These are phyloP conservation scores for Stenodema calcarata DNA, from an alignment of 2,888 invertebrate genomes.

Conservation along the genomic window DNA sequence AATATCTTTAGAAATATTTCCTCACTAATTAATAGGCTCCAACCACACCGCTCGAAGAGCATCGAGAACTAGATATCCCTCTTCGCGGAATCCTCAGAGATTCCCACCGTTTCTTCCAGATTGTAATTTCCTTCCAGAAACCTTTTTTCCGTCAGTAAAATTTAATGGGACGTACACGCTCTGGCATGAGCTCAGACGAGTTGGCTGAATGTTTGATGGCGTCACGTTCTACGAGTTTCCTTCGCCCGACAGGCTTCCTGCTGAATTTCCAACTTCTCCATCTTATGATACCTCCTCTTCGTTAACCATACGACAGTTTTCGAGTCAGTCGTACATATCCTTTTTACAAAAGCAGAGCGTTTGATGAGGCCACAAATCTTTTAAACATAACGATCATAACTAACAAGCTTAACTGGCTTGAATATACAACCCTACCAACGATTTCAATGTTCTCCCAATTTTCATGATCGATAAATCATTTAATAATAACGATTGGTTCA, in stretches of 20 bases:
- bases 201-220: neutral
- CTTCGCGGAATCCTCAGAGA: neutral
- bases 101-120: neutral
- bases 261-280: neutral
- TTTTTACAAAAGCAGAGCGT: no score
- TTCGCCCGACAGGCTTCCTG: neutral
- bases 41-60: neutral
- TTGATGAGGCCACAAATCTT: no score
- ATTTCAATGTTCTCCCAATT: no score
- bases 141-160: neutral
- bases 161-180: neutral
- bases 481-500: no score
- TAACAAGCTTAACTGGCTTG: no score
- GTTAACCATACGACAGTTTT: no score
- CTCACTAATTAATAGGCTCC: neutral
- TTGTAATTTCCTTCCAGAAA: neutral
- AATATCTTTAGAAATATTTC: neutral
- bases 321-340: no score
- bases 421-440: no score
- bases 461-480: no score
- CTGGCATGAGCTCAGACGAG: neutral
- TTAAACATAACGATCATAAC: no score
- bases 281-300: neutral
- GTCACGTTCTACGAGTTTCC: neutral
- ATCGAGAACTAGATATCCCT: neutral